Evolutionary conservation across 2,888 invertebrate genomes (phyloP), one percentile per base, ranked within the genome.

Genomic region (Tiliacea aurago): DNA sequence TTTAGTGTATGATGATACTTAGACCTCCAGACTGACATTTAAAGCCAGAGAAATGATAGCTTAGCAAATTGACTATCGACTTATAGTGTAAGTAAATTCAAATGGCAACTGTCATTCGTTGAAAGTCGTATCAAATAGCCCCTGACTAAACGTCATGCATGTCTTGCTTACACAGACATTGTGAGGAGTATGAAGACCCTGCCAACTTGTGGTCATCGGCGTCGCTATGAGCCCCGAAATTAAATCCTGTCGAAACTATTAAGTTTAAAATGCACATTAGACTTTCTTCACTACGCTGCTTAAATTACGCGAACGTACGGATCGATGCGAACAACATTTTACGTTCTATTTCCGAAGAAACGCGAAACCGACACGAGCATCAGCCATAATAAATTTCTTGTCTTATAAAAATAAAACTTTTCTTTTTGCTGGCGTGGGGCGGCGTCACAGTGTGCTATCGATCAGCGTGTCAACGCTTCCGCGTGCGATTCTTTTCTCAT

Each of bases 391-490:
- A 95, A 95, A 95, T 96, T 95, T 95, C 95, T 95, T 94, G 95
- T 95, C 95, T 95, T 96, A 95, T 95, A 96, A 95, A 95, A 95
- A 95, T 95, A 95, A 95, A 95, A 95, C 92, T 95, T 95, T 95
- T 95, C 94, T 95, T 95, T 96, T 95, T 94, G 94, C 91, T 91
- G 91, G 91, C 91, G 91, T 90, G 91, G 90, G 91, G 92, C 92
- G 91, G 91, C 79, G 90, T 81, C 91, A 91, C 92, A 92, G 90
- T 89, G 83, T 84, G 78, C 84, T 64, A 86, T 84, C 74, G 81
- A 87, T 86, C 86, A 86, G 88, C 74, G 55, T 62, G 80, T 79
- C 80, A 77, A 76, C 87, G 81, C 81, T 87, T 87, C 86, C 84
- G 87, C 81, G 78, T 76, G 59, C 62, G 69, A 66, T 70, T 73